Evolutionary conservation across 2,113 vertebrate genomes (phyloP).

Genomic region (Eulemur rufifrons): DNA sequence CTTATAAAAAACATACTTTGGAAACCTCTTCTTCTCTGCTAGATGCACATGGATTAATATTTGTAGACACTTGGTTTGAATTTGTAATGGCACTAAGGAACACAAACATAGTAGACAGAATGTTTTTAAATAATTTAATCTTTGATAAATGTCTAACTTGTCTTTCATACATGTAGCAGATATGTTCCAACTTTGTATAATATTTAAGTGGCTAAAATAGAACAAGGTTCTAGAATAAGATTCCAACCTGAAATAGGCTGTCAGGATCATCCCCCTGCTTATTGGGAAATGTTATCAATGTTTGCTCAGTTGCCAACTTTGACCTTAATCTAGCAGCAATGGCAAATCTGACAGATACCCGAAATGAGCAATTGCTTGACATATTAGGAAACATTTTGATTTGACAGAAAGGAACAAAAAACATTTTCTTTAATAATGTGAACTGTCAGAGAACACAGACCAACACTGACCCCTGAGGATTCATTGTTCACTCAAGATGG

Average conservation of each 20-base stretch:
- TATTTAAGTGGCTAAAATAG: slow-evolving; percentile 37
- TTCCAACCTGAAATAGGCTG: background rate
- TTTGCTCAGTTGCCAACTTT: slow-evolving; percentile 63
- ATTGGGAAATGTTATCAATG: slow-evolving; percentile 13
- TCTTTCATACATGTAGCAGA: slow-evolving; percentile 3
- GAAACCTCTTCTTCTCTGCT: slow-evolving; percentile 25
- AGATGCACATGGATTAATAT: slow-evolving; percentile 33
- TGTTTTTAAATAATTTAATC: slow-evolving; percentile 55
- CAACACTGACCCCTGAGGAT: slow-evolving; percentile 43
- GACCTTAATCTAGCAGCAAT: slow-evolving; percentile 61
- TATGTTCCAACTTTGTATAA: background rate
- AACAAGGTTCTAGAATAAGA: slow-evolving; percentile 46
- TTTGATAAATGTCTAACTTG: slow-evolving; percentile 62
- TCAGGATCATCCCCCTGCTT: background rate
- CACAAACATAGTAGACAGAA: background rate
- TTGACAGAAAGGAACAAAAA: slow-evolving; percentile 52
- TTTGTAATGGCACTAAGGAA: background rate
- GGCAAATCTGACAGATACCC: slow-evolving; percentile 52
- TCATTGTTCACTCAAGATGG: slow-evolving; percentile 42
- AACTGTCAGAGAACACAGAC: slow-evolving; percentile 67
- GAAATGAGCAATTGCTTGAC: slow-evolving; percentile 65
- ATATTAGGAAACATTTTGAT: slow-evolving; percentile 60
- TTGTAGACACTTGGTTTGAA: slow-evolving; percentile 47
- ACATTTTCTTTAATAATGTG: slow-evolving; percentile 75
- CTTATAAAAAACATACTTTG: slow-evolving; percentile 52